Evolutionary conservation across 2,113 vertebrate species (phyloP).

Genomic region (Pogona vitticeps): DNA sequence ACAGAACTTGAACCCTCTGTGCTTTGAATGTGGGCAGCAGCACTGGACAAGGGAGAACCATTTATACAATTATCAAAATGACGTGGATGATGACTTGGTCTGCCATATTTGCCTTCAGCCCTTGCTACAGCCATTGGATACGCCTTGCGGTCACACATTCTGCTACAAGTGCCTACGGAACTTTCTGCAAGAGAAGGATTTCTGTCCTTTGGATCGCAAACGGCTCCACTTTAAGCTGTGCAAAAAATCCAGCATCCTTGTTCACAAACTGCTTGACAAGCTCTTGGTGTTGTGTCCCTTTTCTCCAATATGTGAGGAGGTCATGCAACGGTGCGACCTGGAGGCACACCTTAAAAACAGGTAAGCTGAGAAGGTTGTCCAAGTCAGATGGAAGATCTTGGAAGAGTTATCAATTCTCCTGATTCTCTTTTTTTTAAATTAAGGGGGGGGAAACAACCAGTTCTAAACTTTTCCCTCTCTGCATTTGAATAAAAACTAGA

Average conservation of each 20-base stretch:
- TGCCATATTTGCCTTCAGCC: conserved; percentile 99
- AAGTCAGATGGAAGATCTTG: background rate
- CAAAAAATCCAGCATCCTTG: conserved; percentile 95
- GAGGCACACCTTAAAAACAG: conserved; percentile 97
- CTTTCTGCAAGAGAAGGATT: conserved; percentile 96
- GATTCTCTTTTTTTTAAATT: background rate
- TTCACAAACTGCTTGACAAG: conserved; percentile 98
- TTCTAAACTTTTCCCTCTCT: background rate
- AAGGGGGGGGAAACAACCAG: too few relatives aligned
- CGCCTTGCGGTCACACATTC: conserved; percentile 98
- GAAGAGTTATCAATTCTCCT: background rate
- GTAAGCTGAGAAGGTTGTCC: conserved; percentile 67
- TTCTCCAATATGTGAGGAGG: conserved; percentile 86
- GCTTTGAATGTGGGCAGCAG: conserved; percentile 94
- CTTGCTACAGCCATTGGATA: conserved; percentile 93
- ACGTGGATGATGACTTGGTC: conserved; percentile 96
- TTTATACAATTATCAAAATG: conserved; percentile 95
- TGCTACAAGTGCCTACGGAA: conserved; percentile 96
- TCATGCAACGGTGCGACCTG: conserved; percentile 95
- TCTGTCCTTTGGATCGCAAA: conserved; percentile 94
- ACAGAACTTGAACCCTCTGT: conserved; percentile 87
- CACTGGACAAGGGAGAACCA: conserved; percentile 96
- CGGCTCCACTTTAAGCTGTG: conserved; percentile 92
- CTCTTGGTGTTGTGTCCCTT: conserved; percentile 91
- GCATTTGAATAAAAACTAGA: too few relatives aligned